A percentile compares a stretch with the other conserved stretches of the same genome.
These are phyloP conservation scores for Orius insidiosus DNA, from an alignment of 1,140 invertebrate species.

Conservation along the genomic window DNA sequence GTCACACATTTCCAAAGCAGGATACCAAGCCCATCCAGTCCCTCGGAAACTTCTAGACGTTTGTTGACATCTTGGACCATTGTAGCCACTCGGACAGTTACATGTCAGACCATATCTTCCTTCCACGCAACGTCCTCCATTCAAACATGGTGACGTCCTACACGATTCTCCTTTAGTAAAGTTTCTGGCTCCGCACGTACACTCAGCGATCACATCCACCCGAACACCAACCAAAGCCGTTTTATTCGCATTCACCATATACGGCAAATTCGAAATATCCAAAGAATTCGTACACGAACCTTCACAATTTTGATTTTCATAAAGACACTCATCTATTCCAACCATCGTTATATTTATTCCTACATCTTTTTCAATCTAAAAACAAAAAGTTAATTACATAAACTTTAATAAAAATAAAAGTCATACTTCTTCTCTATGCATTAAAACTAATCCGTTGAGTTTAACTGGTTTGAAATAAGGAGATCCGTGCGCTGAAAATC, in stretches of 20 bases:
- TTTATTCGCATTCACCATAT: conserved; percentile 92
- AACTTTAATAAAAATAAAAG: no score
- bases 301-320: conserved; percentile 89
- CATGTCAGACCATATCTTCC: conserved; percentile 71
- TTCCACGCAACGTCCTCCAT: conserved; percentile 85
- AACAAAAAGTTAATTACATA: conserved; percentile 7
- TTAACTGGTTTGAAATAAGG: conserved; percentile 89
- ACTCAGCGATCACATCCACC: conserved; percentile 74
- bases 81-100: conserved; percentile 76
- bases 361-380: conserved; percentile 72
- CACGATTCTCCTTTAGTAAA: conserved; percentile 80
- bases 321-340: conserved; percentile 90
- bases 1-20: conserved; percentile 88
- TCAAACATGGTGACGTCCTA: conserved; percentile 76
- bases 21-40: conserved; percentile 91
- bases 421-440: conserved; percentile 67
- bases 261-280: conserved; percentile 73
- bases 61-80: conserved; percentile 89
- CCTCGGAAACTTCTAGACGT: conserved; percentile 82
- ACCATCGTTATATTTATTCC: conserved; percentile 95
- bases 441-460: conserved; percentile 83
- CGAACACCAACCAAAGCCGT: conserved; percentile 84
- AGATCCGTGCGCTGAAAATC: conserved; percentile 88
- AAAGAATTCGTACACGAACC: conserved; percentile 86
- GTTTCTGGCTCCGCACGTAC: conserved; percentile 78